These are phyloP conservation scores for Teleogryllus occipitalis DNA, from an alignment of 1,140 invertebrate genomes.

Conservation along the genomic window DNA sequence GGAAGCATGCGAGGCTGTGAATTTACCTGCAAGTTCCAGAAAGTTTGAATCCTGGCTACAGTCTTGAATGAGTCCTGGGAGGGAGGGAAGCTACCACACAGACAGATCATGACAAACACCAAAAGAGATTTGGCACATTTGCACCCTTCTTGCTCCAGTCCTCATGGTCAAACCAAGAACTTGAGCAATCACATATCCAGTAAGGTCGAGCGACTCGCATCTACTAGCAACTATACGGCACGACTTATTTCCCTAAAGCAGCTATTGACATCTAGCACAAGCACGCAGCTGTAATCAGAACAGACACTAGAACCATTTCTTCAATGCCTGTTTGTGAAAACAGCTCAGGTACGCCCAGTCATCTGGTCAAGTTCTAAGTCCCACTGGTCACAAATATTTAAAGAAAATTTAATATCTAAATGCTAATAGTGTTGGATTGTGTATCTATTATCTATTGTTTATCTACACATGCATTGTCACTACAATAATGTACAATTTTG, in stretches of 20 bases:
- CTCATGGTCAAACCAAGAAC: not conserved
- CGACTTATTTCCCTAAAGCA: not conserved
- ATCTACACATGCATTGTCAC: too few species aligned
- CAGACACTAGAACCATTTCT: not conserved
- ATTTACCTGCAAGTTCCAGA: not conserved
- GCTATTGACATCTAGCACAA: not conserved
- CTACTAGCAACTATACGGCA: not conserved
- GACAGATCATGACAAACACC: slow-evolving; percentile 3
- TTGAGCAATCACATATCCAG: not conserved
- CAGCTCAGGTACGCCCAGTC: not conserved
- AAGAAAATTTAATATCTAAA: too few species aligned
- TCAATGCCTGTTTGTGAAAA: not conserved
- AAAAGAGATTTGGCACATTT: not conserved
- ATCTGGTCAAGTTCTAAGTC: too few species aligned
- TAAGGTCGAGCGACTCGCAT: not conserved
- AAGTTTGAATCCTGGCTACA: not conserved
- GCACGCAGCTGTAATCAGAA: not conserved
- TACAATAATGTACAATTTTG: too few species aligned
- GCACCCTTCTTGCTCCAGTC: not conserved
- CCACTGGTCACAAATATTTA: too few species aligned
- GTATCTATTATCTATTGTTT: too few species aligned
- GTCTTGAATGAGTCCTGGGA: not conserved
- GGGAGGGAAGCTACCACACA: not conserved
- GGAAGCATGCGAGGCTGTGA: not conserved
- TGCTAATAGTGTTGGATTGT: too few species aligned